Evolutionary conservation across 92 coral and sea anemone genomes (phyloP).

Genomic region (Muricea muricata): DNA sequence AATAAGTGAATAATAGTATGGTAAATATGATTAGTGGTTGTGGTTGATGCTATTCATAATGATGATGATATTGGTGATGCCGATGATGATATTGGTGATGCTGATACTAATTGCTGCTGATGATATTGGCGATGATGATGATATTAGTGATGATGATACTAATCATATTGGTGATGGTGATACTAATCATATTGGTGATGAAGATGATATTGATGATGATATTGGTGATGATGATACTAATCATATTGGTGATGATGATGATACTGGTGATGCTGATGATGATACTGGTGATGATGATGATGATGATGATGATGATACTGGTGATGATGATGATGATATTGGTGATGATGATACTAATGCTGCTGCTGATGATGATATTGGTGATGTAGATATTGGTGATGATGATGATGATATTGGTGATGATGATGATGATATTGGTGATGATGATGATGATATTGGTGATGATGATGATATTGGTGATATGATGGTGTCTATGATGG

Average conservation of each 20-base stretch:
- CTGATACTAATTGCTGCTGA: background rate
- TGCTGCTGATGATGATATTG: too few species aligned
- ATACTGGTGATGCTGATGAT: background rate
- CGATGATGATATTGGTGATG: background rate
- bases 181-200: background rate
- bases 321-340: too few species aligned
- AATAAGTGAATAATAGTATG: background rate
- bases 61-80: background rate
- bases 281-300: constrained; percentile 8
- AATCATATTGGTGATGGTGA: background rate
- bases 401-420: too few species aligned
- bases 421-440: background rate
- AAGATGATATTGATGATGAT: background rate
- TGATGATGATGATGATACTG: background rate
- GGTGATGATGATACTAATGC: too few species aligned
- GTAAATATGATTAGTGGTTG: background rate
- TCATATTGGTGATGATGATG: background rate
- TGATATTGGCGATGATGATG: background rate
- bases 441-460: background rate
- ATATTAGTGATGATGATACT: background rate
- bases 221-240: background rate
- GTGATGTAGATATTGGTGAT: too few species aligned
- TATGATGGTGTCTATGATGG: background rate
- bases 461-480: constrained; percentile 17
- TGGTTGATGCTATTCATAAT: background rate